Percentiles rank a stretch among this genome's conserved stretches.
Evolutionary conservation across 1,140 invertebrate species (phyloP).

Genomic region (Saccostrea echinata): DNA sequence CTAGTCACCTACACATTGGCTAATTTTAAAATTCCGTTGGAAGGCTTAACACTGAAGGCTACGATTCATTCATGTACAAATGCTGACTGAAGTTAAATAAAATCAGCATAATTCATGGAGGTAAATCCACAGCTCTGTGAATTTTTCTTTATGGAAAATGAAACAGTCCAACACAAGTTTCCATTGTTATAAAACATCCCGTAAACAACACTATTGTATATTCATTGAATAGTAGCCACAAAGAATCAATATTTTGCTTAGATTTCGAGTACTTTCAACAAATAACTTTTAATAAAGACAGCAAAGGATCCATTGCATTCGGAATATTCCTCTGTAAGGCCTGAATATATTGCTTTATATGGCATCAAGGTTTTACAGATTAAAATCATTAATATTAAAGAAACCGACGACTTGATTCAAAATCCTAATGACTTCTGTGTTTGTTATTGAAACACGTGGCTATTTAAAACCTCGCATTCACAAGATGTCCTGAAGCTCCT

Average conservation of each 20-base stretch:
- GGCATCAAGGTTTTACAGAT: neutral
- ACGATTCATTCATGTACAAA: neutral
- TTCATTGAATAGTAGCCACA: no score
- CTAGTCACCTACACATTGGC: neutral
- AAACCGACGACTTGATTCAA: neutral
- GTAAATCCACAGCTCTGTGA: neutral
- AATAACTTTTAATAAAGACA: neutral
- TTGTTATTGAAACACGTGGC: neutral
- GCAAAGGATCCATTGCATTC: neutral
- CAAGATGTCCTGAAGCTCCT: neutral
- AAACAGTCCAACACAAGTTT: neutral
- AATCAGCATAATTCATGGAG: neutral
- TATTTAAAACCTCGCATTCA: neutral
- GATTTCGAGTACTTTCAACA: neutral
- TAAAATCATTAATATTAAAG: slow-evolving; percentile 4
- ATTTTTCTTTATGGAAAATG: neutral
- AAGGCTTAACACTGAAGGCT: neutral
- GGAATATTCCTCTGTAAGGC: no score
- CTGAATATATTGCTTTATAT: neutral
- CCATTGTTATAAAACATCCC: neutral
- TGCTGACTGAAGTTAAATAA: neutral
- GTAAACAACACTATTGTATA: slow-evolving; percentile 7
- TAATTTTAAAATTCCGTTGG: neutral
- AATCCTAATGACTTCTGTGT: neutral
- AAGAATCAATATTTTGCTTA: slow-evolving; percentile 21